Base-by-base conservation (phyloP, 2,888 invertebrate genomes). In the Polydrusus tereticollis region DNA sequence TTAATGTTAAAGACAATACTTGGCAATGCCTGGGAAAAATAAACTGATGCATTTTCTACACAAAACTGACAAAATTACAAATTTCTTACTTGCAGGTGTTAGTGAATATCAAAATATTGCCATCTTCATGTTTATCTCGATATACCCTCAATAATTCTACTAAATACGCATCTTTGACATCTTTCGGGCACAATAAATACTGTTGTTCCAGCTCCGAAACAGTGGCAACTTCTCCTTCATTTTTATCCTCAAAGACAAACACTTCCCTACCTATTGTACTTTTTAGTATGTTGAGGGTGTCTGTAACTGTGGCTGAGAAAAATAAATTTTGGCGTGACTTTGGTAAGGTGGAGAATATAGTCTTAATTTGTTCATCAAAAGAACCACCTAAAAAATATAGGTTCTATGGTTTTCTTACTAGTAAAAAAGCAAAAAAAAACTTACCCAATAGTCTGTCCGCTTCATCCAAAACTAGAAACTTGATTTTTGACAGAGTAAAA, bases 221-320 rank as follows among this genome's bases (percentile, higher is more conserved):
- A 0, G 97, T 97, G 10, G 94, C 91, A 26, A 93, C 89, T 4
- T 91, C 88, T 58, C 90, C 89, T 4, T 90, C 87, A 55, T 90
- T 89, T 10, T 90, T 89, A 78, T 95, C 93, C 21, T 93, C 90
- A 90, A 92, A 94, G 73, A 84, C 82, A 85, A 93, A 79, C 10
- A 77, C 74, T n/a, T 80, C 88, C 79, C 90, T 90, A 45, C 86
- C 86, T 3, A 90, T 87, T 4, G 90, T 86, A 76, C 87, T 85
- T 85, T 89, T 93, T 83, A 87, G 91, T 88, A 88, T 92, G 86
- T 87, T 90, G 83, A 88, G 90, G 79, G 89, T 93, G 81, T 96
- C 94, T 6, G 97, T 97, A 83, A 99, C 93, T 0, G 99, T 99
- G 0, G 99, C 99, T 70, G 97, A 98, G 83, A 97, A 98, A 65